Conservation (phyloP, 2,113 vertebrate genomes). For the Dasyornis broadbenti region DNA sequence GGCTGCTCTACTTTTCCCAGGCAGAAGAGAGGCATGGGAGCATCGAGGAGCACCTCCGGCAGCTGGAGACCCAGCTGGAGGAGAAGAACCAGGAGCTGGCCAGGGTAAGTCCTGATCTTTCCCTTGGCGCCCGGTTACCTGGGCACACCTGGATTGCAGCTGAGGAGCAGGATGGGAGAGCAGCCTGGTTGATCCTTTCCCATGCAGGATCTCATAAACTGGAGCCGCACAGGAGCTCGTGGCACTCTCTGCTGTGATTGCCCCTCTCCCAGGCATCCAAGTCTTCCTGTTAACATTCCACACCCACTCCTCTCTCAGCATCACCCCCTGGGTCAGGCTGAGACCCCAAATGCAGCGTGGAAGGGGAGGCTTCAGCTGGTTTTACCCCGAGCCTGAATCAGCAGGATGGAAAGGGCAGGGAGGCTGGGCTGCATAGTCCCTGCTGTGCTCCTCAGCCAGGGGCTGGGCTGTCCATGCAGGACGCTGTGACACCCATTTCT, state of each 20-base stretch:
- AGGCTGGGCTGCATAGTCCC: background rate
- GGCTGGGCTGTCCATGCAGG: background rate
- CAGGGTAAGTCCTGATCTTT: slow-evolving; percentile 76
- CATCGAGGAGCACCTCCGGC: slow-evolving; percentile 90
- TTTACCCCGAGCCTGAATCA: background rate
- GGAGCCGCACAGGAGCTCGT: background rate
- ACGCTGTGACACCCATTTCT: background rate
- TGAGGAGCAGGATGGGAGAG: background rate
- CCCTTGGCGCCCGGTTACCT: background rate
- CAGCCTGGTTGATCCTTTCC: background rate
- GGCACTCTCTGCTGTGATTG: background rate
- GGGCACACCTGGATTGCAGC: background rate
- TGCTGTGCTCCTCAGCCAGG: background rate
- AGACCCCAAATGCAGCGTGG: background rate
- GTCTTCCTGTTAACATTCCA: background rate
- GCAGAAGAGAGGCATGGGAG: slow-evolving; percentile 95
- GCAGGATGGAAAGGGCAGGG: background rate
- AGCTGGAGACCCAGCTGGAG: slow-evolving; percentile 92
- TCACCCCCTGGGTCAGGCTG: background rate
- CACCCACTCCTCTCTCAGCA: background rate
- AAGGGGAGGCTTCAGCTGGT: background rate
- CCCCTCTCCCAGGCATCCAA: background rate
- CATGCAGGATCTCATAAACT: background rate
- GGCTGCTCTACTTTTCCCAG: slow-evolving; percentile 69
- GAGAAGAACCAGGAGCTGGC: slow-evolving; percentile 97